Conservation (phyloP, 2,888 invertebrate genomes). For the Piscicola geometra region DNA sequence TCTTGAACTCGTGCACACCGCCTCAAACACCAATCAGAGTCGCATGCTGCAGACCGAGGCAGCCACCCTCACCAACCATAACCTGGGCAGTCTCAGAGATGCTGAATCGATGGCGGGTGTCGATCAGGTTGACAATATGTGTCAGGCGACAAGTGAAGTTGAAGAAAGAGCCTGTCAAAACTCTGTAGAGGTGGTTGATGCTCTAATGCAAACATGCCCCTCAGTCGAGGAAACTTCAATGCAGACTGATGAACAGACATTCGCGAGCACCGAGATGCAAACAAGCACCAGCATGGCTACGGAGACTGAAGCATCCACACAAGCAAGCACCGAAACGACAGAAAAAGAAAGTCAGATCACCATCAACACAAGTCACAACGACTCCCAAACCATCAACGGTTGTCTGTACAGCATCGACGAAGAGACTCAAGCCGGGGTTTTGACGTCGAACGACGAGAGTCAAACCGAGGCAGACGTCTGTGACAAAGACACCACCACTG, state of each 20-base stretch:
- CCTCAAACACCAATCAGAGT: slow-evolving; percentile 6
- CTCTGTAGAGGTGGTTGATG: not conserved
- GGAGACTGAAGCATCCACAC: slow-evolving; percentile 11
- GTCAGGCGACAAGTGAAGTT: slow-evolving; percentile 2
- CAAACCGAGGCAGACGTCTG: slow-evolving; percentile 31
- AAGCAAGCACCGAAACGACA: not conserved
- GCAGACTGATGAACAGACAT: slow-evolving; percentile 19
- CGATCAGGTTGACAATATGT: not conserved
- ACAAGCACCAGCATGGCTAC: slow-evolving; percentile 13
- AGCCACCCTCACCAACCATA: not conserved
- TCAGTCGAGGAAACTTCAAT: not conserved
- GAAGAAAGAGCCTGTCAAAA: slow-evolving; percentile 12
- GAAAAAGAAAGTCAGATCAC: slow-evolving; percentile 10
- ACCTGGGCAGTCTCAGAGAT: not conserved
- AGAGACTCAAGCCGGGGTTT: slow-evolving; percentile 18
- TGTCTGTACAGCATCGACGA: slow-evolving; percentile 15
- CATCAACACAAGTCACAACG: not conserved
- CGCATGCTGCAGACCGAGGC: not conserved
- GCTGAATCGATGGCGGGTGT: not conserved
- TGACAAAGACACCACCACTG: slow-evolving; percentile 22
- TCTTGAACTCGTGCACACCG: not conserved
- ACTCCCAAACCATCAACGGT: not conserved
- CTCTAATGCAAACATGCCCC: slow-evolving; percentile 30
- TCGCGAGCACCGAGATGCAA: not conserved
- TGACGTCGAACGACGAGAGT: not conserved